Evolutionary conservation across 2,797 vertebrate genomes (phyloP).

Genomic region (Graptemys geographica): DNA sequence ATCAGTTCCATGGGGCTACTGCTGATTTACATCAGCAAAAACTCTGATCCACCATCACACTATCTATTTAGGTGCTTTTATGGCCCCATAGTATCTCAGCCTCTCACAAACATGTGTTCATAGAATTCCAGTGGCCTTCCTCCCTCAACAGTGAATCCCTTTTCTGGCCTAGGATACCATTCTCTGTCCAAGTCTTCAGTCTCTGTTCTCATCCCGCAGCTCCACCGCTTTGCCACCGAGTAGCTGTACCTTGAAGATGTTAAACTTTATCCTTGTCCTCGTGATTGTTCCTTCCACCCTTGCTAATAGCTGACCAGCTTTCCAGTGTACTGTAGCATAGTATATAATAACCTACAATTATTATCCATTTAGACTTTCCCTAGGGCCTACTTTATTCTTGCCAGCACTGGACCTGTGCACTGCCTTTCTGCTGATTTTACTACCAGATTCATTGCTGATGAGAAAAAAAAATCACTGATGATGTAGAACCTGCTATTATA

Average conservation of each 20-base stretch:
- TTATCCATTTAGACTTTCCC: conserved; percentile 85
- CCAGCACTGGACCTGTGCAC: conserved; percentile 29
- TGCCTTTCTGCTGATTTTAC: conserved; percentile 79
- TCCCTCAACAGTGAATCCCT: neutral
- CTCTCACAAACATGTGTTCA: neutral
- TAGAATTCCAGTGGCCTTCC: neutral
- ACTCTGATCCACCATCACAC: neutral
- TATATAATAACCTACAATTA: conserved; percentile 86
- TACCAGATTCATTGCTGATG: conserved; percentile 73
- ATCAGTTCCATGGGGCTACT: neutral
- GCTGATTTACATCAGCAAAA: neutral
- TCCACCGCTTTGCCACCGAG: neutral
- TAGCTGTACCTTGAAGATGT: conserved; percentile 30
- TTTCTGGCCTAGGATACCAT: neutral
- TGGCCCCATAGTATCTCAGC: neutral
- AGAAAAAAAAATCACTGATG: conserved; percentile 46
- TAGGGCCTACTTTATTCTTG: conserved; percentile 78
- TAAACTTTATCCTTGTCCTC: conserved; percentile 68
- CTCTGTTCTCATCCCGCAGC: neutral
- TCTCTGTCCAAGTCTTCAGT: neutral
- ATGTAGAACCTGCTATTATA: conserved; percentile 56
- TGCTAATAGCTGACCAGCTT: conserved; percentile 81
- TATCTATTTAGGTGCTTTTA: neutral
- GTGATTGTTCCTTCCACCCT: conserved; percentile 78
- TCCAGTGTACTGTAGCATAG: conserved; percentile 76